Evolutionary conservation across 1,140 invertebrate species (phyloP).

Genomic region (Bemisia tabaci): DNA sequence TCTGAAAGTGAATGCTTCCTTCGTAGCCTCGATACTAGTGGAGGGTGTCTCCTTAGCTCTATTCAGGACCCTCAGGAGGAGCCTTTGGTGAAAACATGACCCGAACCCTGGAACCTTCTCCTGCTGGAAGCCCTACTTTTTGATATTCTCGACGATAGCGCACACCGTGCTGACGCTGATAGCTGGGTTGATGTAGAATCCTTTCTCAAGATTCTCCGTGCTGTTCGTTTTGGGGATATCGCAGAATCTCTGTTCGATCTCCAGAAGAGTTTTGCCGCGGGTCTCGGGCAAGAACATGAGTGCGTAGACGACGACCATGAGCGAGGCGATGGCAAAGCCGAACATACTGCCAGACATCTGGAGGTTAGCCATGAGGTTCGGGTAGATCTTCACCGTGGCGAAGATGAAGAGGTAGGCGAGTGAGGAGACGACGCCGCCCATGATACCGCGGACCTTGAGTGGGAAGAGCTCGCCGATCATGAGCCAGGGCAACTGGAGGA

Average conservation of each 20-base stretch:
- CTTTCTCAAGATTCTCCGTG: slow-evolving; percentile 6
- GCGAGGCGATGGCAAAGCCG: slow-evolving; percentile 53
- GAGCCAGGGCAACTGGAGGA: slow-evolving; percentile 56
- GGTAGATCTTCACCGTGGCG: slow-evolving; percentile 52
- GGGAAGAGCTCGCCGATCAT: slow-evolving; percentile 62
- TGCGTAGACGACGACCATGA: slow-evolving; percentile 43
- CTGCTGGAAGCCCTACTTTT: no score
- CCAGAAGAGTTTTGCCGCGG: slow-evolving; percentile 56
- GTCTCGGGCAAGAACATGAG: slow-evolving; percentile 57
- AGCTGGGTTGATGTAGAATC: not conserved
- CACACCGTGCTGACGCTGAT: not conserved
- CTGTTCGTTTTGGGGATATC: slow-evolving; percentile 6
- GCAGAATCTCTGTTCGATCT: slow-evolving; percentile 52
- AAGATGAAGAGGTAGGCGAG: slow-evolving; percentile 57
- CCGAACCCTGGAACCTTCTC: no score
- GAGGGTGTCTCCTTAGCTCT: no score
- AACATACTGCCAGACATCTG: slow-evolving; percentile 57
- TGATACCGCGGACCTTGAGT: slow-evolving; percentile 45
- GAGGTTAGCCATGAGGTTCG: slow-evolving; percentile 38
- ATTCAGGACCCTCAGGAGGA: no score
- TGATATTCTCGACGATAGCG: not conserved
- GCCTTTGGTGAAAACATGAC: no score
- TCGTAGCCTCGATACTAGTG: no score
- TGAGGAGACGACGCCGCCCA: slow-evolving; percentile 51
- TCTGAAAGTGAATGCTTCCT: no score